phyloP scores from a whole-genome alignment of 2,888 invertebrate genomes.

The Melanophora roralis region DNA sequence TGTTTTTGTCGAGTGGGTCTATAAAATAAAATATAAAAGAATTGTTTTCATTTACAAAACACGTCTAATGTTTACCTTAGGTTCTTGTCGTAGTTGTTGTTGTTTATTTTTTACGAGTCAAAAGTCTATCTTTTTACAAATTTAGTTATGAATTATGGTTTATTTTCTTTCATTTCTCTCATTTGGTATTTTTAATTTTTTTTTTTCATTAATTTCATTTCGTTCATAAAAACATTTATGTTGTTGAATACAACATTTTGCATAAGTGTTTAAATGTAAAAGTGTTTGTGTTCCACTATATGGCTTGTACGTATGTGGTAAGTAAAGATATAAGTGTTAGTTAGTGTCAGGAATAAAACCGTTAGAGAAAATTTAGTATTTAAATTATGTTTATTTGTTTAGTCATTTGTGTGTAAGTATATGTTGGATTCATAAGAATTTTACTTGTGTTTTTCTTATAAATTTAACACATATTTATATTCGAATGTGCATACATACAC shows the following conservation, averaged over 20 bases:
- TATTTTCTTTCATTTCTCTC: constrained; percentile 32
- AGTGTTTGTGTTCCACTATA: not conserved
- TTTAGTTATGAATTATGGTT: constrained; percentile 56
- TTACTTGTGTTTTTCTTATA: not conserved
- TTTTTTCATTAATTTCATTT: not conserved
- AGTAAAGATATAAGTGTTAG: too few relatives aligned
- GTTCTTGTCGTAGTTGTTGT: constrained; percentile 23
- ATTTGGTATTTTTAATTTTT: not conserved
- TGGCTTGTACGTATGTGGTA: not conserved
- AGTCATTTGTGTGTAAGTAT: not conserved
- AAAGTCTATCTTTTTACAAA: constrained; percentile 54
- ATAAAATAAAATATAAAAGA: constrained; percentile 45
- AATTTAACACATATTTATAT: too few relatives aligned
- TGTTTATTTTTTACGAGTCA: constrained; percentile 33
- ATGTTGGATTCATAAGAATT: constrained; percentile 41
- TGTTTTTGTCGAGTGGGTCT: constrained; percentile 38
- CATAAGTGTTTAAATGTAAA: not conserved
- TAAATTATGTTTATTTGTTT: constrained; percentile 33
- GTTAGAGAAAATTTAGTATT: constrained; percentile 41
- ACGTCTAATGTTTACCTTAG: constrained; percentile 56
- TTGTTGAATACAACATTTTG: not conserved
- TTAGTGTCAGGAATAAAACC: constrained; percentile 11
- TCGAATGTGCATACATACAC: too few relatives aligned
- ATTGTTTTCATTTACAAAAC: constrained; percentile 54
- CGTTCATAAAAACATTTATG: not conserved